These are phyloP conservation scores for Aphis craccivora DNA, from an alignment of 1,140 invertebrate species.

Conservation along the genomic window DNA sequence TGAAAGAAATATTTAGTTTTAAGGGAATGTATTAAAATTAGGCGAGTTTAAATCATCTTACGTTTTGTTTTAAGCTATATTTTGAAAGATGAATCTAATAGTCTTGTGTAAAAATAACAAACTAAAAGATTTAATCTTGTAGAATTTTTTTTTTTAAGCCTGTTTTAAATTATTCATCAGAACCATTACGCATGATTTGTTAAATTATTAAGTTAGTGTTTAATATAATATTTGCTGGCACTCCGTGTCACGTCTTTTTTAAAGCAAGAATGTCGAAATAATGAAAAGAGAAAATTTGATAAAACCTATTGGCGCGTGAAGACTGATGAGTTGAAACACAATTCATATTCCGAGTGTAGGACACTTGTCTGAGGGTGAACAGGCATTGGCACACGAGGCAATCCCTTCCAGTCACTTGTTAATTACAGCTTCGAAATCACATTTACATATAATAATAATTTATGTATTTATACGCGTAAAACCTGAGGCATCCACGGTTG, in stretches of 20 bases:
- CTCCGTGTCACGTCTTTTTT: background rate
- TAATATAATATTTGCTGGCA: background rate
- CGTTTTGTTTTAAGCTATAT: no score
- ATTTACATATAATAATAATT: conserved; percentile 45
- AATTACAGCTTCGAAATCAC: background rate
- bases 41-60: no score
- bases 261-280: background rate
- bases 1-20: no score
- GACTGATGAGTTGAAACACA: background rate
- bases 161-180: background rate
- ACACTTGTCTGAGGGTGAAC: background rate
- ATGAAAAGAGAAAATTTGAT: conserved; percentile 1
- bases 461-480: background rate
- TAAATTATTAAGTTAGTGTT: background rate
- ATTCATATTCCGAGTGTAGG: background rate
- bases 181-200: background rate
- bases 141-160: background rate
- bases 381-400: background rate
- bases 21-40: no score
- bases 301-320: background rate
- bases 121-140: no score
- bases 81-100: no score
- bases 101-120: no score
- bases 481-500: background rate
- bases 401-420: conserved; percentile 33